Base-by-base conservation (phyloP, 2,797 vertebrate species). In the Botia kubotai region DNA sequence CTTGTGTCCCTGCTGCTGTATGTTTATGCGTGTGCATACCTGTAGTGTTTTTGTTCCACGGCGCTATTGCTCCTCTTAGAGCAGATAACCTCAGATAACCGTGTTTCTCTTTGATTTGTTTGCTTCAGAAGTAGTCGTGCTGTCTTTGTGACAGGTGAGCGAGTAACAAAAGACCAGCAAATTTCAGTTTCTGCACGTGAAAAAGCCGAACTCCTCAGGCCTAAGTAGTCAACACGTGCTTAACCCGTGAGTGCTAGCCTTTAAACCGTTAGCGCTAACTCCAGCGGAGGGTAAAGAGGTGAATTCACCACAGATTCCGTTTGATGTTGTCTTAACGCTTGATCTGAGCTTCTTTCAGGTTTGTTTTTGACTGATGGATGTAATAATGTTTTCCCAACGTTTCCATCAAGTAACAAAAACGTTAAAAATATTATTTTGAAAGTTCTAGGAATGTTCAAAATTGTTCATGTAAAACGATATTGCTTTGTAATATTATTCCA, bases 31-130 rank as follows among this genome's bases (percentile, higher is more conserved):
- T 79, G 77, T 79, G 68, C 57, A 39, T 48, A 17, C 57, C 26
- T 58, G 39, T 60, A 26, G 36, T 8, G 6, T 53, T 57, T 63
- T 63, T 72, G 33, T 58, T 43, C 19, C 4, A 19, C 52, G 26
- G 21, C 75, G 48, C 21, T 69, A 60, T 70, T 77, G 39, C 57
- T 63, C 57, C 53, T 72, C 62, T 79, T 62, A 66, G 26, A 55
- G 29, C 48, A 29, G 46, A 72, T 79, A 66, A 79, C 46, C 48
- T 79, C 8, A 72, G 58, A 79, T 72, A 65, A 72, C 57, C 19
- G 12, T 4, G 16, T 72, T 43, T 63, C 26, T 8, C 43, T 78
- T 78, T 71, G 55, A 78, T 62, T 50, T 17, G 26, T 43, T 57
- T 58, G n/a, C 46, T 79, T 53, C n/a, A 63, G 67, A 62, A 4